Evolutionary conservation across 2,797 vertebrate genomes (phyloP), one percentile per base, ranked within the genome.

Genomic region (Centroberyx gerrardi): DNA sequence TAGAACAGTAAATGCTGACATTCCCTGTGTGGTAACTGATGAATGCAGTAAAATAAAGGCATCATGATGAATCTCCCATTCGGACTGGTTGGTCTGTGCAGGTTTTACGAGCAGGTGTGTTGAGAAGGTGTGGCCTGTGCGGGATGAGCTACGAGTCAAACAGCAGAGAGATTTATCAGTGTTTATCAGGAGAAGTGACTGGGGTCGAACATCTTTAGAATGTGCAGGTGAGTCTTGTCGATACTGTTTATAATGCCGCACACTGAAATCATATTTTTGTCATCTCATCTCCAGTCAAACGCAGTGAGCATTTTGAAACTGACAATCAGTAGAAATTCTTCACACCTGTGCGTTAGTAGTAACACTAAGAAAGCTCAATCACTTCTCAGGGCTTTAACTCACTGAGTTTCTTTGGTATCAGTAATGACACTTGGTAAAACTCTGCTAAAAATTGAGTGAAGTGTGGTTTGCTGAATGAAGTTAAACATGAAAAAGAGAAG

Each of bases 41-140:
- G 17, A 70, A 77, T 72, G 12, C 15, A 13, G n/a, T 53, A 51
- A 49, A 93, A 83, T 88, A 87, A 92, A 89, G 68, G 36, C 55
- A 46, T 5, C 0, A 2, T 53, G 0, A 61, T 78, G 60, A 61
- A 78, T 38, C 5, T 14, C 18, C 8, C 3, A 5, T 3, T 61
- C 52, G 49, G 52, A 74, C 67, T 51, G 4, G 33, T 58, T 49
- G 38, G 12, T 79, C 5, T 72, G 56, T 69, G 51, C 52, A 22
- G 15, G 64, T 63, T 22, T 76, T 40, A 38, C 3, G 13, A 70
- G 33, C 86, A 86, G 88, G 82, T 90, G 84, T 89, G 80, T 29
- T 28, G 15, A 2, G 27, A 46, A 64, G 91, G 83, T 27, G 87
- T 83, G 87, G 81, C 62, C 65, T 87, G 7, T 68, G 33, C 15